phyloP scores from a whole-genome alignment of 1,140 invertebrate genomes.

The Polyergus mexicanus region DNA sequence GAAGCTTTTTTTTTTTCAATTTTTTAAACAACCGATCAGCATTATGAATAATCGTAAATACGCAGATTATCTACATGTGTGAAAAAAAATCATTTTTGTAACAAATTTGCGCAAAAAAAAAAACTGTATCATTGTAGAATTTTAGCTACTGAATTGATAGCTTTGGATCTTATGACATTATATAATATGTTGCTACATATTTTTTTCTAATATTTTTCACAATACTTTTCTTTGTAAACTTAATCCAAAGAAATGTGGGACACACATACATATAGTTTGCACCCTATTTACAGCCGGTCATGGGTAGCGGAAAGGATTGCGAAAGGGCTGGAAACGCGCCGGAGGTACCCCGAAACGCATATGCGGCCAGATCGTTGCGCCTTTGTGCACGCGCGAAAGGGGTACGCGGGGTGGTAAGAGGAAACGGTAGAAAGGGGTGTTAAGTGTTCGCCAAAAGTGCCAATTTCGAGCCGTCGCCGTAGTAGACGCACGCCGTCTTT shows the following conservation, averaged over 20 bases:
- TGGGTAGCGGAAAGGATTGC: slow-evolving; percentile 5
- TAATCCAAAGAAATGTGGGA: background rate
- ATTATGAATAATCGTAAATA: background rate
- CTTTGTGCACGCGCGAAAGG: slow-evolving; percentile 54
- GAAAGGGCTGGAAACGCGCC: slow-evolving; percentile 24
- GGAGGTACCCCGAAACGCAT: slow-evolving; percentile 31
- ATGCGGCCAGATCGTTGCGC: slow-evolving; percentile 48
- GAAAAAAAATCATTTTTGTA: background rate
- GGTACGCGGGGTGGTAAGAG: background rate
- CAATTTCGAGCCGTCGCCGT: slow-evolving; percentile 42
- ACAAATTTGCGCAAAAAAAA: background rate
- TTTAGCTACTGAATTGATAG: background rate
- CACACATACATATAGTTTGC: background rate
- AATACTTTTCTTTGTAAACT: background rate
- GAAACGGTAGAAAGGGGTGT: slow-evolving; percentile 34
- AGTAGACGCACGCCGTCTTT: slow-evolving; percentile 47
- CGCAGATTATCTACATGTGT: background rate
- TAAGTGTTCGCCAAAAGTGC: slow-evolving; percentile 58
- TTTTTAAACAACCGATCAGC: background rate
- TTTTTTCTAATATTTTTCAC: background rate
- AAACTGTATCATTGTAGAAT: background rate
- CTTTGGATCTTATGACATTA: background rate
- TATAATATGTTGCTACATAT: background rate
- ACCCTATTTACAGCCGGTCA: background rate
- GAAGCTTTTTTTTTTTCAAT: background rate